Conservation (phyloP, 1,140 invertebrate species). For the Oryctes rhinoceros region DNA sequence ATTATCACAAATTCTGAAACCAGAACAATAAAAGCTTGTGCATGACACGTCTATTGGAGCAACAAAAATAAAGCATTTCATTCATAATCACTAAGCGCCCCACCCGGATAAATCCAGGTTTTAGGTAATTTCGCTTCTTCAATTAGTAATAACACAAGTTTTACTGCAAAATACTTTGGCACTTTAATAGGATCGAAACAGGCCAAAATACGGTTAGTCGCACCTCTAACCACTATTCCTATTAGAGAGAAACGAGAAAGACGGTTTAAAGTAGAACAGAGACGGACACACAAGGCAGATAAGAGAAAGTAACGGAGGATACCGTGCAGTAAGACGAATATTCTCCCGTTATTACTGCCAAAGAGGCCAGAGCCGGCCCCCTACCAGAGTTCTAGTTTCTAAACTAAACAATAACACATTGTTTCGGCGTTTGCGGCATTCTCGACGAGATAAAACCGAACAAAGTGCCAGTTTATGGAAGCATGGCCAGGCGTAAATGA, state of each 20-base stretch:
- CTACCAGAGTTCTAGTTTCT: slow-evolving; percentile 6
- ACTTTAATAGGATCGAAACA: too few species aligned
- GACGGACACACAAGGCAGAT: not conserved
- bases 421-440: slow-evolving; percentile 17
- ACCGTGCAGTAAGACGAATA: not conserved
- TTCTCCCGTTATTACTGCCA: not conserved
- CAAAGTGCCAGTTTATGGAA: slow-evolving; percentile 9
- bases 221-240: too few species aligned
- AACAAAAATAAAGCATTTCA: too few species aligned
- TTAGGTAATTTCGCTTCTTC: too few species aligned
- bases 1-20: too few species aligned
- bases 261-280: not conserved
- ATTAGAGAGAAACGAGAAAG: not conserved
- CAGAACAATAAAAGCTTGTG: too few species aligned
- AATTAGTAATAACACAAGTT: too few species aligned
- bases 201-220: too few species aligned
- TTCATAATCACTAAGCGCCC: too few species aligned
- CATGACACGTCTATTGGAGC: too few species aligned
- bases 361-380: not conserved
- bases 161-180: too few species aligned
- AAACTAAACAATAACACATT: slow-evolving; percentile 22
- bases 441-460: slow-evolving; percentile 4
- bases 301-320: not conserved
- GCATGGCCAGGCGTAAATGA: slow-evolving; percentile 4
- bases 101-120: too few species aligned